Evolutionary conservation across 2,888 invertebrate genomes (phyloP), one percentile per base, ranked within the genome.

Genomic region (Iselma pallidipennis): DNA sequence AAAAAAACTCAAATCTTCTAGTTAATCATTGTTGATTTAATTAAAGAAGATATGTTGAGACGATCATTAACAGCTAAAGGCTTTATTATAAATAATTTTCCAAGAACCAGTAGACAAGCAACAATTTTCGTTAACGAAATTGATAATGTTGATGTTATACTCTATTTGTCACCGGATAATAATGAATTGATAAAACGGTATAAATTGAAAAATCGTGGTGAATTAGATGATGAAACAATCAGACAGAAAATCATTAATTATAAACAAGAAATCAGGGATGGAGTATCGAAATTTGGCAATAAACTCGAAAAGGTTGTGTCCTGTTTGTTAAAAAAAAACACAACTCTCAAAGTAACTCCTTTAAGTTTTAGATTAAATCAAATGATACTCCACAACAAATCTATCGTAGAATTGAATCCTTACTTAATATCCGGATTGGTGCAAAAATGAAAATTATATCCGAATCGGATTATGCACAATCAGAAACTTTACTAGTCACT

Each of bases 21-120:
- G 86, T 83, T 83, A 80, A 68, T 84, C 51, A 83, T 84, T 65
- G 82, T 86, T 23, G 85, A 87, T 68, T 76, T 87, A 59, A 82
- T 87, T 65, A 86, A 86, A 71, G 86, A 86, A 72, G 81, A 83
- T 49, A 84, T 87, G 83, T 76, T 86, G 59, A 70, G 73, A 64
- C 81, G 82, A 54, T 79, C 82, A 3, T 45, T 54, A 42, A 82
- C 81, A 1, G 80, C 83, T 0, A 83, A 82, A 42, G 86, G 86
- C 0, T 87, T 83, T 71, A 82, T 87, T 16, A 75, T 87, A 45
- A 85, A 85, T 9, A 85, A 85, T 12, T 87, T 87, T 76, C 87
- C 87, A 7, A 83, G 82, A 74, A 86, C 83, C 57, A 81, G 81
- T 10, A 82, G 74, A 55, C 79, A 80, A 67, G 79, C 79, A 1